Evolutionary conservation across 2,113 vertebrate species (phyloP).

Genomic region (Tyto alba): DNA sequence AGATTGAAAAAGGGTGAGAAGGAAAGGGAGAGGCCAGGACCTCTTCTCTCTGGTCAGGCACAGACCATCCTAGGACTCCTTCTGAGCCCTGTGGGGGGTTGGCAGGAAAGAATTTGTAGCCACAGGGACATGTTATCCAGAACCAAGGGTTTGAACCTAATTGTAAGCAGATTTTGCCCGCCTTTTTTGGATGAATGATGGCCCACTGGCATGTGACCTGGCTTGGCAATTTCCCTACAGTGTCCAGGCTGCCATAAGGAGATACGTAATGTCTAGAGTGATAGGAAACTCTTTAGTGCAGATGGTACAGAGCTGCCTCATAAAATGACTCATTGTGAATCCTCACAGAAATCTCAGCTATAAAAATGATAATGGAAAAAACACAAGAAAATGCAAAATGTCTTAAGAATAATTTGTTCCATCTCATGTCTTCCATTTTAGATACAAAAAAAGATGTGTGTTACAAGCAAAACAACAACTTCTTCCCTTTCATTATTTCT

Average conservation of each 20-base stretch:
- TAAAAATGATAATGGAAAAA: slow-evolving; percentile 84
- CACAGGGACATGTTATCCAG: slow-evolving; percentile 72
- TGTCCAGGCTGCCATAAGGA: slow-evolving; percentile 73
- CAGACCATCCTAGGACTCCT: slow-evolving; percentile 71
- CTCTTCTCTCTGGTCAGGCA: slow-evolving; percentile 55
- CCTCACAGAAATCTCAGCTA: slow-evolving; percentile 72
- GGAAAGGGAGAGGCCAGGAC: slow-evolving; percentile 40
- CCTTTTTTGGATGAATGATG: slow-evolving; percentile 77
- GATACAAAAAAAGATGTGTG: neutral
- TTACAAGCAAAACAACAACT: neutral
- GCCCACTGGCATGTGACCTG: slow-evolving; percentile 77
- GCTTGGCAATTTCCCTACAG: slow-evolving; percentile 69
- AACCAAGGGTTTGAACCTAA: slow-evolving; percentile 77
- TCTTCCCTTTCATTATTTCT: neutral
- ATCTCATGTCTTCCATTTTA: slow-evolving; percentile 34
- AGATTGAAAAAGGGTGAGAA: slow-evolving; percentile 1
- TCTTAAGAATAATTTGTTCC: slow-evolving; percentile 64
- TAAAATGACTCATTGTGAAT: slow-evolving; percentile 82
- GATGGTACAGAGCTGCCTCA: slow-evolving; percentile 75
- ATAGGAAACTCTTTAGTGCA: slow-evolving; percentile 75
- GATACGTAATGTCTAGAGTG: slow-evolving; percentile 80
- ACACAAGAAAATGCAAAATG: slow-evolving; percentile 67
- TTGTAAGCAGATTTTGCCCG: slow-evolving; percentile 82
- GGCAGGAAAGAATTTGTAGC: slow-evolving; percentile 80
- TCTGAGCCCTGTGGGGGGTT: slow-evolving; percentile 79